These are phyloP conservation scores for Agrypnia vestita DNA, from an alignment of 1,140 invertebrate species.

Conservation along the genomic window DNA sequence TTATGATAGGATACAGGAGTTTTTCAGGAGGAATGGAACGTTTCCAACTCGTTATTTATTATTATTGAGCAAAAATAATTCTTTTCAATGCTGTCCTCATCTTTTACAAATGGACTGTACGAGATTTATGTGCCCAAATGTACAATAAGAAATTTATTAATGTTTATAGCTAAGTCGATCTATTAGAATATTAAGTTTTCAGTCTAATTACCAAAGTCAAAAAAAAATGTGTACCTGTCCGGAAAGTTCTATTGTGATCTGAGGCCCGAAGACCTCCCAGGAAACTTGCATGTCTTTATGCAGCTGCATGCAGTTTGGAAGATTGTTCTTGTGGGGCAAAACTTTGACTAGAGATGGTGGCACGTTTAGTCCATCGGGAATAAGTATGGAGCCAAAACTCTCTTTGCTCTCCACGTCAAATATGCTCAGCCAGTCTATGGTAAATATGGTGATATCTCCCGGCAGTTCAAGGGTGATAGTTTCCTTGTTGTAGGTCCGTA, in stretches of 20 bases:
- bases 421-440: constrained; percentile 89
- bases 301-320: constrained; percentile 90
- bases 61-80: too few relatives aligned
- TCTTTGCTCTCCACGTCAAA: constrained; percentile 83
- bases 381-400: constrained; percentile 84
- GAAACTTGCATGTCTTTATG: constrained; percentile 88
- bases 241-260: constrained; percentile 89
- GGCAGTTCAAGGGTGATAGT: constrained; percentile 86
- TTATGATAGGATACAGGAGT: too few relatives aligned
- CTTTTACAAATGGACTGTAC: too few relatives aligned
- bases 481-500: constrained; percentile 82
- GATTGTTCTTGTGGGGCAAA: constrained; percentile 63
- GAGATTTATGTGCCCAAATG: too few relatives aligned
- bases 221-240: constrained; percentile 78
- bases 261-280: constrained; percentile 93
- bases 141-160: too few relatives aligned
- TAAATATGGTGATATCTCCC: constrained; percentile 87
- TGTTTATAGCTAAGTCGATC: too few relatives aligned
- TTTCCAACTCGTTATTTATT: too few relatives aligned
- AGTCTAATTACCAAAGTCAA: constrained; percentile 57
- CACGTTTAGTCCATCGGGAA: constrained; percentile 88
- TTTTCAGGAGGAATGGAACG: too few relatives aligned
- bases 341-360: constrained; percentile 86
- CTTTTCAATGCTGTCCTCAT: too few relatives aligned
- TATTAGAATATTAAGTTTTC: neutral